Base-by-base conservation (phyloP, 2,113 vertebrate genomes). In the Hiodon alosoides region DNA sequence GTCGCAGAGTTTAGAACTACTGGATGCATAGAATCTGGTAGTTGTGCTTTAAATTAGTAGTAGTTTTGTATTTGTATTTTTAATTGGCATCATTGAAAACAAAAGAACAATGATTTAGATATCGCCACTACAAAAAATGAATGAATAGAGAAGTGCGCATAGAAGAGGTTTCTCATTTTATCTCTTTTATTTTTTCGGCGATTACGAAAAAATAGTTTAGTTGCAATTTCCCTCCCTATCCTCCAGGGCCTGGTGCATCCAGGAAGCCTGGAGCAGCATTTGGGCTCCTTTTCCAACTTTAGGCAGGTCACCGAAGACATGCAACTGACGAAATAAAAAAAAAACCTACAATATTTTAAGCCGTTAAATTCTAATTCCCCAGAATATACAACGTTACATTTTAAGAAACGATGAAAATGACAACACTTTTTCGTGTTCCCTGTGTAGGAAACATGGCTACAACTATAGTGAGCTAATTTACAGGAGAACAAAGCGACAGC, bases 181-280 rank as follows among this genome's bases (percentile, higher is more conserved):
- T 31, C 31, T n/a, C n/a, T n/a, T n/a, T n/a, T 65, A 14, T 66
- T 46, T 7, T 66, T 64, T 64, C 16, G 16, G 7, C 47, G 9
- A 46, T 62, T 64, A 61, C 68, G 55, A 69, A 69, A 69, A n/a
- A 73, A 3, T 7, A 51, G 14, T 55, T 10, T 31, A 10, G 59
- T n/a, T 73, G 48, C 59, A 31, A 7, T 75, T 64, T 64, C 75
- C 68, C 68, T 71, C 59, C 68, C 59, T 62, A 31, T 76, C 59
- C 75, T 71, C 50, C 58, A 53, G 75, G 75, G 75, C 68, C 75
- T 76, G 57, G 59, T 54, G 67, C 55, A 50, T 66, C 13, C 52
- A 55, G 61, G 17, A 74, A 74, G 61, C 67, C 74, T 54, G 16
- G 7, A 50, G 58, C 8, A 50, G 17, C 46, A 60, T 47, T 62